Base-by-base conservation (phyloP, 2,888 invertebrate genomes). In the Galerucella pusilla region DNA sequence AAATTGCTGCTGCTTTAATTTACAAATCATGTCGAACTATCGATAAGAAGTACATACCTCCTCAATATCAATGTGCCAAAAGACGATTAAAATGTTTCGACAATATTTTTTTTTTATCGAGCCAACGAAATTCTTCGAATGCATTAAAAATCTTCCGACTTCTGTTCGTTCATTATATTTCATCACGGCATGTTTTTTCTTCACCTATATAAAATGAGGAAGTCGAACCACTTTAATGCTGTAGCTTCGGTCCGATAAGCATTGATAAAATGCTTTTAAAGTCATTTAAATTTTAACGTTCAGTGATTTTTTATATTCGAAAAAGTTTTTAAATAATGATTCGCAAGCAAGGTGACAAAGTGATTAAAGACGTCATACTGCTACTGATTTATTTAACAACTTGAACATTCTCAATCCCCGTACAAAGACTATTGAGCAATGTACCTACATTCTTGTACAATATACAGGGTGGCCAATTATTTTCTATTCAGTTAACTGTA, bases 191-290 rank as follows among this genome's bases (percentile, higher is more conserved):
- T 61, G 28, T 42, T 66, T 57, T 57, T 59, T 70, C 64, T 10
- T 65, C 59, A 57, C 49, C 69, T 74, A 60, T 69, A 70, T 42
- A 69, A 54, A 73, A 60, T 60, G 61, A 74, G 74, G 74, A 71
- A 71, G 70, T 63, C 67, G 46, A 28, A 69, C 74, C 65, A 69
- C 74, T 65, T 69, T 65, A 65, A 60, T 49, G 9, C 52, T 35
- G 52, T 61, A 60, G 71, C 74, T 14, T 66, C 20, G 68, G 64
- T 49, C 61, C 52, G 74, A 74, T 74, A 71, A 71, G 69, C 59
- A 67, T 63, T 66, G 74, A 74, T 74, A 71, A 66, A 74, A 74
- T 65, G 69, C 74, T 70, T 69, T 69, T 74, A 74, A 70, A 74
- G 65, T 57, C 63, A 65, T 65, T 69, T 74, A 69, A 69, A 49